phyloP scores from a whole-genome alignment of 1,140 invertebrate genomes.

The Megathymus violae region DNA sequence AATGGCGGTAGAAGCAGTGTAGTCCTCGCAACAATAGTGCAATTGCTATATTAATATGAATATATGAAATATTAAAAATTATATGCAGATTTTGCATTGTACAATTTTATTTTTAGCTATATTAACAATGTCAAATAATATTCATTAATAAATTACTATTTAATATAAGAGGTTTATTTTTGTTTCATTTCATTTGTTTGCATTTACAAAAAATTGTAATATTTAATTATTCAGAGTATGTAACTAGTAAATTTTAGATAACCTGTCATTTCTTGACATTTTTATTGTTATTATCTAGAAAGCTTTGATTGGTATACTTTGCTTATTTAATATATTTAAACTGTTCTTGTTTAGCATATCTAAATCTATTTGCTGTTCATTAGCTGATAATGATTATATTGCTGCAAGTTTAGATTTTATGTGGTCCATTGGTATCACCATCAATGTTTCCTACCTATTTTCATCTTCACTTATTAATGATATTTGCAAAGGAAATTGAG shows the following conservation, averaged over 20 bases:
- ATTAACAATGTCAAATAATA: constrained; percentile 79
- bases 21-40: constrained; percentile 82
- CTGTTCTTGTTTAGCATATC: constrained; percentile 43
- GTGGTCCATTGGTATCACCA: constrained; percentile 61
- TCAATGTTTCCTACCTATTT: constrained; percentile 68
- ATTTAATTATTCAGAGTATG: constrained; percentile 38
- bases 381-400: constrained; percentile 53
- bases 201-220: constrained; percentile 56
- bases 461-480: constrained; percentile 64
- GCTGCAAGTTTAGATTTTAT: constrained; percentile 64
- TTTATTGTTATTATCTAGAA: constrained; percentile 29
- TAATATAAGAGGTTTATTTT: constrained; percentile 78
- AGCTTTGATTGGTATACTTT: constrained; percentile 30
- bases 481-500: constrained; percentile 64
- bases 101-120: constrained; percentile 83
- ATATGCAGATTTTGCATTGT: constrained; percentile 80
- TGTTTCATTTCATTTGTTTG: constrained; percentile 63
- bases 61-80: constrained; percentile 72
- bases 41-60: constrained; percentile 76
- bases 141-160: constrained; percentile 81
- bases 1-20: constrained; percentile 75
- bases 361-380: constrained; percentile 53
- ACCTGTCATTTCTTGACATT: constrained; percentile 32
- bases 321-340: constrained; percentile 39
- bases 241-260: constrained; percentile 30